Evolutionary conservation across 2,888 invertebrate species (phyloP).

Genomic region (Plebejus argus): DNA sequence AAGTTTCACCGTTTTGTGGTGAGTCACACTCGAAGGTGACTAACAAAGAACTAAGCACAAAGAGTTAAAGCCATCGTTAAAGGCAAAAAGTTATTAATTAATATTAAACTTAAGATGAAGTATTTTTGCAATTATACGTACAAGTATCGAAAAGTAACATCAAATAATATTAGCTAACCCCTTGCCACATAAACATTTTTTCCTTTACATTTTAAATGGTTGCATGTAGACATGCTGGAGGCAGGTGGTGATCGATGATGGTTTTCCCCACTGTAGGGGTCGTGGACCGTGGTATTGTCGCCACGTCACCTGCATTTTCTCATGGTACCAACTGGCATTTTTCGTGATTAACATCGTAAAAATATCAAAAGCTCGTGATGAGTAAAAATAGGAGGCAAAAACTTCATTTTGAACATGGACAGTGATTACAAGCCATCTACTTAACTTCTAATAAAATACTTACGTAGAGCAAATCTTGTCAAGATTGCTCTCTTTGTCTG

Average conservation of each 20-base stretch:
- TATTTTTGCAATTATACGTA: no score
- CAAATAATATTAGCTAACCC: no score
- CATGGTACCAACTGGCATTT: neutral
- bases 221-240: neutral
- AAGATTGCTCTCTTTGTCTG: no score
- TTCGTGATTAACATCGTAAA: neutral
- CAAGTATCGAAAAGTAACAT: no score
- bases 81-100: neutral
- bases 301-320: neutral
- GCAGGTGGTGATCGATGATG: neutral
- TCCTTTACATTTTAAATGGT: neutral
- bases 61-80: neutral
- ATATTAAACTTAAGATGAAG: neutral
- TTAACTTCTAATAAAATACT: no score
- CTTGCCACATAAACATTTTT: neutral
- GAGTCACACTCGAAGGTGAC: conserved; percentile 6
- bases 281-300: neutral
- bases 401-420: no score
- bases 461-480: no score
- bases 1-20: neutral
- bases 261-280: conserved; percentile 5
- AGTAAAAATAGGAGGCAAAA: no score
- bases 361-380: neutral
- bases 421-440: no score
- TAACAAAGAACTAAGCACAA: conserved; percentile 5